phyloP scores from a whole-genome alignment of 2,113 vertebrate species.

The Syngnathus typhle region DNA sequence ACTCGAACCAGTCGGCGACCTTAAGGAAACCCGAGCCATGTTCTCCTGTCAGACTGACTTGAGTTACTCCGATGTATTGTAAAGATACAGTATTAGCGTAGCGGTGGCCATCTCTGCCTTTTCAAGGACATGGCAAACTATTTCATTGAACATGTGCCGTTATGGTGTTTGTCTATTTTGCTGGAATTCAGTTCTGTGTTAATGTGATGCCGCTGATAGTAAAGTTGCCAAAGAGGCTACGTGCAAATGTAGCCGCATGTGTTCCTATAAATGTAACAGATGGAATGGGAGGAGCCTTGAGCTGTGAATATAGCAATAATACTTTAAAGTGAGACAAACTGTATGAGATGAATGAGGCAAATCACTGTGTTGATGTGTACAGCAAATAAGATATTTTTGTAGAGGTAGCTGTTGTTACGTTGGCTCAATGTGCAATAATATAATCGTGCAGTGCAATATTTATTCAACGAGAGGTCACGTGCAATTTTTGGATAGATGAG shows the following conservation, averaged over 20 bases:
- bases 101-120: not conserved
- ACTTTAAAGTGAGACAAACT: not conserved
- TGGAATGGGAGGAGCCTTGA: not conserved
- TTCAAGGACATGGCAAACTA: not conserved
- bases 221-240: conserved; percentile 40
- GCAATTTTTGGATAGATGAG: conserved; percentile 21
- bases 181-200: not conserved
- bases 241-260: conserved; percentile 11
- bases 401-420: conserved; percentile 24
- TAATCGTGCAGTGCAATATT: conserved; percentile 13
- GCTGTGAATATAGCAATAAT: not conserved
- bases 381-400: conserved; percentile 23
- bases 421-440: conserved; percentile 42
- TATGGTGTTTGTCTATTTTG: not conserved
- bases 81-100: conserved; percentile 19
- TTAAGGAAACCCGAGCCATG: conserved; percentile 66
- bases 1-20: conserved; percentile 40
- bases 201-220: not conserved
- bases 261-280: not conserved
- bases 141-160: not conserved
- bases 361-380: conserved; percentile 41
- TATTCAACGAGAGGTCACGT: conserved; percentile 8
- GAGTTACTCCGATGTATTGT: conserved; percentile 16
- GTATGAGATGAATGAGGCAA: conserved; percentile 30
- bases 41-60: conserved; percentile 23